A percentile compares a stretch with the other conserved stretches of the same genome.
These are phyloP conservation scores for Agrochola litura DNA, from an alignment of 2,888 invertebrate species.

Conservation along the genomic window DNA sequence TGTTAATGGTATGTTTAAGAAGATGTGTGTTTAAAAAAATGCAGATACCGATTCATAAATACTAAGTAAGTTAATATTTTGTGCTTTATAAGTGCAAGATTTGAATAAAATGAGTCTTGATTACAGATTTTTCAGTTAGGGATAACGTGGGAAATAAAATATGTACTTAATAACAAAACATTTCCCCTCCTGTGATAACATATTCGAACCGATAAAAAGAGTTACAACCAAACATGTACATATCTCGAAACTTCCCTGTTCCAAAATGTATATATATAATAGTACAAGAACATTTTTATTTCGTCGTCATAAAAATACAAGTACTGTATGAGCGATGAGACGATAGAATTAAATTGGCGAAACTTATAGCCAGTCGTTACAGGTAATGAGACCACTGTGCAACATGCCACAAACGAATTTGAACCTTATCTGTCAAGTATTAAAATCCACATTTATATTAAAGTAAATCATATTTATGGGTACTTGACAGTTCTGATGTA, in stretches of 20 bases:
- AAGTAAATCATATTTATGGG: conserved; percentile 63
- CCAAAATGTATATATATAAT: conserved; percentile 34
- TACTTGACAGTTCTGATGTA: conserved; percentile 61
- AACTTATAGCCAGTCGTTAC: conserved; percentile 77
- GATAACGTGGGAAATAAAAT: conserved; percentile 20
- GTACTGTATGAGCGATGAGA: conserved; percentile 73
- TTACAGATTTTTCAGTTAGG: background rate
- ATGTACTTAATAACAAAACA: conserved; percentile 5
- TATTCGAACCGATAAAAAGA: conserved; percentile 25
- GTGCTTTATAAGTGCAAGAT: background rate
- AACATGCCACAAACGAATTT: conserved; percentile 52
- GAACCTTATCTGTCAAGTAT: conserved; percentile 52
- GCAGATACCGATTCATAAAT: background rate
- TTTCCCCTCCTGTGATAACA: background rate
- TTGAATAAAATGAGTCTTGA: background rate
- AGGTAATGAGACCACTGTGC: conserved; percentile 74
- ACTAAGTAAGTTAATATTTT: background rate
- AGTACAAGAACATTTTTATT: conserved; percentile 65
- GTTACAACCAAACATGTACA: conserved; percentile 16
- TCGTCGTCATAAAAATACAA: conserved; percentile 68
- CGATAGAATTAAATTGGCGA: conserved; percentile 78
- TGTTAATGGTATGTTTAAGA: background rate
- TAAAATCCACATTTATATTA: conserved; percentile 57
- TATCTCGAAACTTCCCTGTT: conserved; percentile 27
- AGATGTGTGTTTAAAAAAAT: too few species aligned